phyloP scores from a whole-genome alignment of 2,888 invertebrate genomes.

The Acronicta alni region DNA sequence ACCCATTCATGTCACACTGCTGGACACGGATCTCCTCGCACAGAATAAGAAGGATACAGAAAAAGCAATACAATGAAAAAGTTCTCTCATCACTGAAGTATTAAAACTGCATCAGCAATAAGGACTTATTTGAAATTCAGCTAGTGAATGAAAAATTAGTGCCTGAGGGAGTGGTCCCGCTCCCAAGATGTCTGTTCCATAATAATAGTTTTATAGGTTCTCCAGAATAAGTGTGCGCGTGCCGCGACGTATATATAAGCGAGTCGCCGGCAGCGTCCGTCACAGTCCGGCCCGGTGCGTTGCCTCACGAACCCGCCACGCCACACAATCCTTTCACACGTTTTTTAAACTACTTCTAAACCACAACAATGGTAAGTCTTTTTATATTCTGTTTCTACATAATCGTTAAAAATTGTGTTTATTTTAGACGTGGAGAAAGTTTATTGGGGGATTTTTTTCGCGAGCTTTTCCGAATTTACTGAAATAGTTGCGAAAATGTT shows the following conservation, averaged over 20 bases:
- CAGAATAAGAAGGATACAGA: too few relatives aligned
- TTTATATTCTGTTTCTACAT: not conserved
- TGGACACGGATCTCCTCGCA: too few relatives aligned
- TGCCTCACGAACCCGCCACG: constrained; percentile 83
- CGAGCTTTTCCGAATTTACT: not conserved
- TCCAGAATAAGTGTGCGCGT: constrained; percentile 70
- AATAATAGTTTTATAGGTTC: constrained; percentile 35
- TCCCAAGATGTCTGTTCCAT: constrained; percentile 31
- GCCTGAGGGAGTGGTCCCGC: constrained; percentile 32
- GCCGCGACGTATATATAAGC: constrained; percentile 66
- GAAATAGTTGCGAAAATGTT: not conserved
- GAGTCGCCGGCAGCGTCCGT: constrained; percentile 30
- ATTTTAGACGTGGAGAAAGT: too few relatives aligned
- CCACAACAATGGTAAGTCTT: constrained; percentile 52
- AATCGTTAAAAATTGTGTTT: too few relatives aligned
- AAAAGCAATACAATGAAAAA: not conserved
- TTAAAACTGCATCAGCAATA: too few relatives aligned
- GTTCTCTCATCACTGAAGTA: too few relatives aligned
- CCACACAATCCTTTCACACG: constrained; percentile 54
- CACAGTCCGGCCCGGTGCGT: constrained; percentile 86
- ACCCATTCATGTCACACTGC: too few relatives aligned
- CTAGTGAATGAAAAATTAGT: constrained; percentile 4
- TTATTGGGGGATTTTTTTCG: not conserved
- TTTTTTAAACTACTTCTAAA: constrained; percentile 33
- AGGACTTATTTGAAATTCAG: constrained; percentile 1